phyloP scores from a whole-genome alignment of 2,113 vertebrate species.

The Ranitomeya variabilis region DNA sequence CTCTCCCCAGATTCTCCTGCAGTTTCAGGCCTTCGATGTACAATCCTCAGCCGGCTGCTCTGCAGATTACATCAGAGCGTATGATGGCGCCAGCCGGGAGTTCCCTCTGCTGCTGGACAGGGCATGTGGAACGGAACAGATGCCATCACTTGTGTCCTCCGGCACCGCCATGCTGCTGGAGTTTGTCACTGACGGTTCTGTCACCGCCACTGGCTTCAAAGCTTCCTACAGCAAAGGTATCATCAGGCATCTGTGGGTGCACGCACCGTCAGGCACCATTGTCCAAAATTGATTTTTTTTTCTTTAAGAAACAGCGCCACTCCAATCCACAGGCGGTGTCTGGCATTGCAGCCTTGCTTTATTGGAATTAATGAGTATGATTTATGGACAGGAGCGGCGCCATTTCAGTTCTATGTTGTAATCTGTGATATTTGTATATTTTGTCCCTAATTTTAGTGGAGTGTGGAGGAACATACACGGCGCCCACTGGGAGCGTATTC shows the following conservation, averaged over 20 bases:
- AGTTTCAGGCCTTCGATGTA: conserved; percentile 67
- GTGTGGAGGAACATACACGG: conserved; percentile 66
- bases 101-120: conserved; percentile 65
- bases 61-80: conserved; percentile 68
- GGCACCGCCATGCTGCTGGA: conserved; percentile 64
- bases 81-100: conserved; percentile 64
- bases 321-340: background rate
- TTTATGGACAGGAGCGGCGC: too few species aligned
- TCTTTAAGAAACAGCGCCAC: background rate
- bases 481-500: conserved; percentile 60
- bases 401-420: background rate
- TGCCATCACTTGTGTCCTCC: conserved; percentile 63
- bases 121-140: conserved; percentile 61
- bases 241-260: background rate
- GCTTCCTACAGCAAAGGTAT: conserved; percentile 67
- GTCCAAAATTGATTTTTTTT: background rate
- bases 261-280: too few species aligned
- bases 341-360: too few species aligned
- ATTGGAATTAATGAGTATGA: too few species aligned
- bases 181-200: conserved; percentile 63
- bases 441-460: conserved; percentile 59
- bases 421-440: background rate
- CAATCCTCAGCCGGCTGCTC: conserved; percentile 63
- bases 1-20: conserved; percentile 63
- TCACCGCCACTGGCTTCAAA: conserved; percentile 65